A percentile compares a stretch with the other conserved stretches of the same genome.
phyloP scores from a whole-genome alignment of 2,888 invertebrate species.

The Drosophila nr. perissopoda region DNA sequence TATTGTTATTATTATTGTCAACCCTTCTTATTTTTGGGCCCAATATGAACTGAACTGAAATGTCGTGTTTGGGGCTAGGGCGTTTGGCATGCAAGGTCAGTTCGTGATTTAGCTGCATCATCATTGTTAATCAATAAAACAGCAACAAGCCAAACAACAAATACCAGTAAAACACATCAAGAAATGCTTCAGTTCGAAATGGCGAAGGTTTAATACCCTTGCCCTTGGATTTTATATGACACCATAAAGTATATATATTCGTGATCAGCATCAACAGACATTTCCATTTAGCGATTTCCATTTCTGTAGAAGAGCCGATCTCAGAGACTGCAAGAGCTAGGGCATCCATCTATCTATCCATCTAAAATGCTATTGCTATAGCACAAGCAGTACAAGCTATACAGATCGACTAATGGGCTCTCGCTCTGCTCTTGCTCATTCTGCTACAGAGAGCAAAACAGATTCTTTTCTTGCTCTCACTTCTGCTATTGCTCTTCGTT shows the following conservation, averaged over 20 bases:
- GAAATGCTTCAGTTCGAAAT: neutral
- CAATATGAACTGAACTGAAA: slow-evolving; percentile 21
- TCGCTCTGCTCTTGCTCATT: neutral
- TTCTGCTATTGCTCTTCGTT: neutral
- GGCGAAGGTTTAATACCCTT: neutral
- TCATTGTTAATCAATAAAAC: slow-evolving; percentile 56
- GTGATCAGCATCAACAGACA: no score
- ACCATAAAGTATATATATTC: no score
- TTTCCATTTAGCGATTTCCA: no score
- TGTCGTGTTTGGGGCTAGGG: slow-evolving; percentile 29
- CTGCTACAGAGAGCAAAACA: neutral
- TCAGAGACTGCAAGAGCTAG: no score
- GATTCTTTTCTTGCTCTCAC: no score
- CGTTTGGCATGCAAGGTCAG: slow-evolving; percentile 59
- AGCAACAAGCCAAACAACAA: slow-evolving; percentile 20
- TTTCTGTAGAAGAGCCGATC: no score
- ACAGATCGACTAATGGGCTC: neutral
- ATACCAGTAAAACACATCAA: neutral
- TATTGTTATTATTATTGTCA: slow-evolving; percentile 42
- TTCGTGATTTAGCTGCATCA: slow-evolving; percentile 52
- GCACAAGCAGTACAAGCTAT: no score
- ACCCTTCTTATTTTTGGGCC: slow-evolving; percentile 36
- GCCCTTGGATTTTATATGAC: neutral
- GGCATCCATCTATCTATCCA: no score
- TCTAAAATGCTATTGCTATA: no score